Evolutionary conservation across 1,140 invertebrate species (phyloP).

Genomic region (Bombus consobrinus): DNA sequence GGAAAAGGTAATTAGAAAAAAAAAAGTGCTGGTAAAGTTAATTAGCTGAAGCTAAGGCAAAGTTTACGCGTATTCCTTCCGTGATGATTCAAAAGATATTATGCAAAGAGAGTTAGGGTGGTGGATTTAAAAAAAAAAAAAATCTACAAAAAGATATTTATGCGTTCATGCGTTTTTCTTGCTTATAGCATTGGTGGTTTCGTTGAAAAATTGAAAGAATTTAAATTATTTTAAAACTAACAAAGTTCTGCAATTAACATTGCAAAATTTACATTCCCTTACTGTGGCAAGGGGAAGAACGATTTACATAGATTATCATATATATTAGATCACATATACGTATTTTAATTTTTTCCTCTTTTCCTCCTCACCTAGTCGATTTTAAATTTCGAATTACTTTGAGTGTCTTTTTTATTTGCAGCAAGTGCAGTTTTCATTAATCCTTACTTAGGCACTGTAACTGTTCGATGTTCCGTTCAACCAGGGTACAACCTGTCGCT

Average conservation of each 20-base stretch:
- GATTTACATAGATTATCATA: conserved; percentile 45
- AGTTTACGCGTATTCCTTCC: neutral
- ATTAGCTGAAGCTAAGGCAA: neutral
- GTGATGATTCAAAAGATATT: neutral
- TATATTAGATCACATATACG: conserved; percentile 38
- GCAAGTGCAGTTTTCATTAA: neutral
- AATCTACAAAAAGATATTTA: neutral
- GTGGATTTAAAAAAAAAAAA: neutral
- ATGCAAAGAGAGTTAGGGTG: too few species aligned
- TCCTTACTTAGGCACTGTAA: neutral
- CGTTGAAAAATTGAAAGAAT: conserved; percentile 18
- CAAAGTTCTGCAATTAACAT: conserved; percentile 20
- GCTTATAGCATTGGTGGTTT: neutral
- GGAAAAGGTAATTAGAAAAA: neutral
- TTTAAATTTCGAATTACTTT: conserved; percentile 33
- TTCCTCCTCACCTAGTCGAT: neutral
- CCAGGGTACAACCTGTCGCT: neutral
- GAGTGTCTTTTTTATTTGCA: neutral
- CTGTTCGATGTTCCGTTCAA: neutral
- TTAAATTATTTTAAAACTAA: conserved; percentile 44
- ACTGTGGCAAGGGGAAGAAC: conserved; percentile 13
- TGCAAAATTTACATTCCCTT: conserved; percentile 26
- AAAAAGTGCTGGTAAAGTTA: neutral
- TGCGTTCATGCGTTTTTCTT: neutral
- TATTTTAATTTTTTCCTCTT: neutral